phyloP scores from a whole-genome alignment of 2,113 vertebrate genomes.

The Scytalopus superciliaris region DNA sequence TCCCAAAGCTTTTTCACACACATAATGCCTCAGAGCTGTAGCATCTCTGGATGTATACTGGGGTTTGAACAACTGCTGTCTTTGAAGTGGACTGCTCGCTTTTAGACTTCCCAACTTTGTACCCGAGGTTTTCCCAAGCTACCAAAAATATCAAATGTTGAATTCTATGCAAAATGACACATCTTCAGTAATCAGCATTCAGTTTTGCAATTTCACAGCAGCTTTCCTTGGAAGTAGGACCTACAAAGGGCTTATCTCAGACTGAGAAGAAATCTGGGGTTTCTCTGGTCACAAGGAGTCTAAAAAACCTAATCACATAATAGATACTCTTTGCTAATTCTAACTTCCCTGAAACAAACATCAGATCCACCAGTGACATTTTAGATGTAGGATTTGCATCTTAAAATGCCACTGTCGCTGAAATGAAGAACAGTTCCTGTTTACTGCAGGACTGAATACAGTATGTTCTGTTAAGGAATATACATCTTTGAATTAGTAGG shows the following conservation, averaged over 20 bases:
- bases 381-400: neutral
- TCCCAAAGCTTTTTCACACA: neutral
- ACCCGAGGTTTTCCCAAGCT: neutral
- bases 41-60: neutral
- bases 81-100: neutral
- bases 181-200: neutral
- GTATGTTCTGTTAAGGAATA: neutral
- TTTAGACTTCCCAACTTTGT: neutral
- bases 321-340: neutral
- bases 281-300: neutral
- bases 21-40: neutral
- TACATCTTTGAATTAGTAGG: neutral
- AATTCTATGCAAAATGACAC: neutral
- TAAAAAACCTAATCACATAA: neutral
- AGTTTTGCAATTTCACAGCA: neutral
- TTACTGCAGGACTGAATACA: neutral
- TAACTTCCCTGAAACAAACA: neutral
- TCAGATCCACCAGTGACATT: neutral
- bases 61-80: neutral
- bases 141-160: no score
- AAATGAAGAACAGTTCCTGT: neutral
- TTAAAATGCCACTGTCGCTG: neutral
- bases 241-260: neutral
- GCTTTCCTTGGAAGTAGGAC: neutral
- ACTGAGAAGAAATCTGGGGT: neutral